A percentile compares a stretch with the other conserved stretches of the same genome.
Conservation (phyloP, 2,113 vertebrate species). For the Colossoma macropomum region DNA sequence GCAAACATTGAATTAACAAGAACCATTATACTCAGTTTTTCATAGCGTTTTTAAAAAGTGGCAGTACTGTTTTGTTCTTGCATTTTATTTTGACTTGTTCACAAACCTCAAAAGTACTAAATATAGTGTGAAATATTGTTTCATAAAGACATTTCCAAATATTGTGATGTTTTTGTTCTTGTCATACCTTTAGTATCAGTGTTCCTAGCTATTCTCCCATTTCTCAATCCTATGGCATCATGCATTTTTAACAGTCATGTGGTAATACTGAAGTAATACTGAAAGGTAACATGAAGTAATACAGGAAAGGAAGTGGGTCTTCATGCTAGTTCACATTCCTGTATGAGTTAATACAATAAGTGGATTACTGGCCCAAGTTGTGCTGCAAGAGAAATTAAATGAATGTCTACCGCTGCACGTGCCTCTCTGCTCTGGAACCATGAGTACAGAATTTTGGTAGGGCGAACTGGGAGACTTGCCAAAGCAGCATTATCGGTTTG, state of each 20-base stretch:
- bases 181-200: background rate
- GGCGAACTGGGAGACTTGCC: slow-evolving; percentile 51
- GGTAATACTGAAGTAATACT: background rate
- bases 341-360: background rate
- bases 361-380: background rate
- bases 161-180: background rate
- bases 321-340: background rate
- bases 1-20: too few relatives aligned
- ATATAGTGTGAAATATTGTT: background rate
- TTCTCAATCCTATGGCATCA: background rate
- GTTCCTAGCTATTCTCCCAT: background rate
- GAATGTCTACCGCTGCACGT: slow-evolving; percentile 8
- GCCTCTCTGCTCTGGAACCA: slow-evolving; percentile 58
- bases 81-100: background rate
- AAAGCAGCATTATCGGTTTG: slow-evolving; percentile 60
- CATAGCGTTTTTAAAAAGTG: background rate
- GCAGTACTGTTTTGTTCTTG: background rate
- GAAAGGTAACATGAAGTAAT: background rate
- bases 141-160: background rate
- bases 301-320: background rate
- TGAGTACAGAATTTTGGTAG: slow-evolving; percentile 56
- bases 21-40: too few relatives aligned
- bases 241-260: background rate
- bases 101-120: background rate
- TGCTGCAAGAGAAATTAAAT: background rate